Percentiles rank a stretch among this genome's conserved stretches.
These are phyloP conservation scores for Pomatostomus ruficeps DNA, from an alignment of 2,113 vertebrate species.

Conservation along the genomic window DNA sequence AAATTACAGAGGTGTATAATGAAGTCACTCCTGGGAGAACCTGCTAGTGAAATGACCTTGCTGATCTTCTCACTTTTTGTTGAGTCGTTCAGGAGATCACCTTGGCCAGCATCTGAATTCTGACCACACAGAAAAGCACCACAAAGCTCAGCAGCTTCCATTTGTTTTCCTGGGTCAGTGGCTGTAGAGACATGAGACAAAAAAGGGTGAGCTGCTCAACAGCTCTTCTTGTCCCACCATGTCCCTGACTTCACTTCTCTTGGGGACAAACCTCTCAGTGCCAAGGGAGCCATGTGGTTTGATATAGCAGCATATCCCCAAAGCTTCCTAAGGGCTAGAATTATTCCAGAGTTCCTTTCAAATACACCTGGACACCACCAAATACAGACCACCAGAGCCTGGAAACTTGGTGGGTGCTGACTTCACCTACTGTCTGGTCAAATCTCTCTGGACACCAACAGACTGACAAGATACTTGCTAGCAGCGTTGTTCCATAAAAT, in stretches of 20 bases:
- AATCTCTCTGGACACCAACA: not conserved
- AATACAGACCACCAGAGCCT: not conserved
- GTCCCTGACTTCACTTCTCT: not conserved
- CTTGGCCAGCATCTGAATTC: not conserved
- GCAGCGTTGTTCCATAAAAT: not conserved
- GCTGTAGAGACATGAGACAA: not conserved
- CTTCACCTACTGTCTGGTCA: not conserved
- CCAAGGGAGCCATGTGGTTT: not conserved
- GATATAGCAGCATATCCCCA: not conserved
- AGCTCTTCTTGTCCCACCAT: accelerated
- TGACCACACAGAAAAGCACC: not conserved
- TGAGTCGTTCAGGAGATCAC: not conserved
- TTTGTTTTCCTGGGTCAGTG: not conserved
- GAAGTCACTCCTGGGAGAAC: not conserved
- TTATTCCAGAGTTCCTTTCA: not conserved
- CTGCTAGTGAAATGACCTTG: not conserved
- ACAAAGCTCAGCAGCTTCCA: not conserved
- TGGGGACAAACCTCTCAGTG: not conserved
- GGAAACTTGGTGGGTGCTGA: not conserved
- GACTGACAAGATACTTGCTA: not conserved
- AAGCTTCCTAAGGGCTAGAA: not conserved
- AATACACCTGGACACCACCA: not conserved
- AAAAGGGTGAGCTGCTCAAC: not conserved
- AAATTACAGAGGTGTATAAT: not conserved
- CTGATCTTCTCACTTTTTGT: not conserved